Percentiles rank a stretch among this genome's conserved stretches.
Evolutionary conservation across 2,888 invertebrate genomes (phyloP).

Genomic region (Lomographa bimaculata): DNA sequence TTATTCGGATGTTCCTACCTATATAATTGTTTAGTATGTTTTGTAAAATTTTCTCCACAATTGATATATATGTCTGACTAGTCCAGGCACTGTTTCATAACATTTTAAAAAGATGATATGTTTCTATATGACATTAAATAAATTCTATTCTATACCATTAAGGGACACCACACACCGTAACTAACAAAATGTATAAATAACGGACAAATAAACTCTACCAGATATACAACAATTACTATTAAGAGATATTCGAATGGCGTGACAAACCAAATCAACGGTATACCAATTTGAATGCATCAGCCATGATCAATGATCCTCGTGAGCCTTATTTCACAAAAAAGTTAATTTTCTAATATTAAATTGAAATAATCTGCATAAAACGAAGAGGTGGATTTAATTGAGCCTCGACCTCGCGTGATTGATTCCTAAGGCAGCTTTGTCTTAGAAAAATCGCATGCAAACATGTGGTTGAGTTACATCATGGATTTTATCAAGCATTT

Average conservation of each 20-base stretch:
- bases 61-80: too few relatives aligned
- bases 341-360: conserved; percentile 29
- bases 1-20: too few relatives aligned
- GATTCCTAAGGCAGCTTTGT: conserved; percentile 64
- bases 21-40: too few relatives aligned
- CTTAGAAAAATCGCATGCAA: conserved; percentile 36
- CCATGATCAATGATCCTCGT: background rate
- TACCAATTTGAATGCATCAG: background rate
- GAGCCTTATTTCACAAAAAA: background rate
- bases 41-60: too few relatives aligned
- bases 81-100: too few relatives aligned
- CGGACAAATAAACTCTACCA: too few relatives aligned
- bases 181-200: too few relatives aligned
- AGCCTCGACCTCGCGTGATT: conserved; percentile 66
- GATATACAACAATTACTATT: too few relatives aligned
- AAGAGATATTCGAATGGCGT: conserved; percentile 1
- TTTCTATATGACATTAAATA: too few relatives aligned
- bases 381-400: conserved; percentile 51
- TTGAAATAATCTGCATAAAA: conserved; percentile 54
- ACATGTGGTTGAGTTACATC: conserved; percentile 44
- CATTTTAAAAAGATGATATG: too few relatives aligned
- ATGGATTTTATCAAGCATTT: conserved; percentile 32
- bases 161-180: too few relatives aligned
- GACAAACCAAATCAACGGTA: background rate
- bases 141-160: too few relatives aligned